phyloP scores from a whole-genome alignment of 2,113 vertebrate species.

The Guaruba guarouba region DNA sequence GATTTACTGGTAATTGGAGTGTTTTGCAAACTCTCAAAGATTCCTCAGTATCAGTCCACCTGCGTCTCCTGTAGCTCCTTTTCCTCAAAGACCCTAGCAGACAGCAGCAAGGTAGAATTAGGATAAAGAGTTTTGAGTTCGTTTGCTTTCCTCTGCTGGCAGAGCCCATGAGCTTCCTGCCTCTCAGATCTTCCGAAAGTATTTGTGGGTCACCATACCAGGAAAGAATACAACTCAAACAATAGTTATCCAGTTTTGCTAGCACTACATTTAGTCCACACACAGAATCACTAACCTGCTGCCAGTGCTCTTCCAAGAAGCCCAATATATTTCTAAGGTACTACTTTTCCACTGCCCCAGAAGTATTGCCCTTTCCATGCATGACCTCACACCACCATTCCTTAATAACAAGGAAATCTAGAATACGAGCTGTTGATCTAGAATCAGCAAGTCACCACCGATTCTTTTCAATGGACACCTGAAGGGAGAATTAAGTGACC shows the following conservation, averaged over 20 bases:
- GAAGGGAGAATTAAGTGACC: background rate
- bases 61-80: background rate
- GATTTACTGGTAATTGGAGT: slow-evolving; percentile 61
- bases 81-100: background rate
- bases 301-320: background rate
- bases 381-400: background rate
- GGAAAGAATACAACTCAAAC: background rate
- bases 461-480: background rate
- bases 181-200: slow-evolving; percentile 20
- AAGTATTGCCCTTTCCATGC: background rate
- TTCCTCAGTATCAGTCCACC: slow-evolving; percentile 38
- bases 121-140: background rate
- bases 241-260: background rate
- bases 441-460: background rate
- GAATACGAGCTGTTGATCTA: background rate
- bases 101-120: slow-evolving; percentile 9
- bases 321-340: background rate
- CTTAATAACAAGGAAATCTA: background rate
- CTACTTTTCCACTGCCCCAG: background rate
- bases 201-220: background rate
- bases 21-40: slow-evolving; percentile 61
- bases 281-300: background rate
- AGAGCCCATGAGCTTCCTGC: background rate
- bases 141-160: background rate
- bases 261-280: background rate